A percentile compares a stretch with the other conserved stretches of the same genome.
These are phyloP conservation scores for Cinclus cinclus DNA, from an alignment of 2,113 vertebrate genomes.

Conservation along the genomic window DNA sequence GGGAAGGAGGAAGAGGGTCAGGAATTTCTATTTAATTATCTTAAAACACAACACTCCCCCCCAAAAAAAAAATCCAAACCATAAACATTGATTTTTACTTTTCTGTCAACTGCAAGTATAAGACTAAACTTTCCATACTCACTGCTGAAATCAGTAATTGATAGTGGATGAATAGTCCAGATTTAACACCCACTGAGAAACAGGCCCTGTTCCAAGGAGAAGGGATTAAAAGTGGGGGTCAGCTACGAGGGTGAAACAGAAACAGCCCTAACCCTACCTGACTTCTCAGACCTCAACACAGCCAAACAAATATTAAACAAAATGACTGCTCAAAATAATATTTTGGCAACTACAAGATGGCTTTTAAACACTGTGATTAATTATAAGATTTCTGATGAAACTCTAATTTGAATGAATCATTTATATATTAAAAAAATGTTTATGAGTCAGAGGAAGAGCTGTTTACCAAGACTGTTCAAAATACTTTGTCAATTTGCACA, in stretches of 20 bases:
- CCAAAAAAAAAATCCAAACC: rapidly evolving
- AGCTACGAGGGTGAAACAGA: background rate
- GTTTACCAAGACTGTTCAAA: background rate
- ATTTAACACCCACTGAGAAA: background rate
- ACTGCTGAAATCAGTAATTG: background rate
- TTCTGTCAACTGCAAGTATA: background rate
- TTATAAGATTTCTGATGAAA: background rate
- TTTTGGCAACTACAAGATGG: background rate
- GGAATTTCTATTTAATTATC: background rate
- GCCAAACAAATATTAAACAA: background rate
- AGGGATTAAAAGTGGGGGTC: background rate
- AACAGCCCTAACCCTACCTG: background rate
- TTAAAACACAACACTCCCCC: background rate
- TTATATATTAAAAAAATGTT: background rate
- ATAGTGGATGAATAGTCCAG: background rate
- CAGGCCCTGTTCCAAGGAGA: background rate
- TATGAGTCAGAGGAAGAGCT: background rate
- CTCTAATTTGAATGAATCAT: background rate
- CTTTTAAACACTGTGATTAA: background rate
- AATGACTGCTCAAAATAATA: background rate
- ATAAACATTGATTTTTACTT: background rate
- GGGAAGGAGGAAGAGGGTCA: background rate
- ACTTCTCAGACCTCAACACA: background rate
- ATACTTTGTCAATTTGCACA: background rate
- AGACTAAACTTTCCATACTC: background rate